Evolutionary conservation across 2,888 invertebrate species (phyloP), one percentile per base, ranked within the genome.

Genomic region (Ochropleura plecta): DNA sequence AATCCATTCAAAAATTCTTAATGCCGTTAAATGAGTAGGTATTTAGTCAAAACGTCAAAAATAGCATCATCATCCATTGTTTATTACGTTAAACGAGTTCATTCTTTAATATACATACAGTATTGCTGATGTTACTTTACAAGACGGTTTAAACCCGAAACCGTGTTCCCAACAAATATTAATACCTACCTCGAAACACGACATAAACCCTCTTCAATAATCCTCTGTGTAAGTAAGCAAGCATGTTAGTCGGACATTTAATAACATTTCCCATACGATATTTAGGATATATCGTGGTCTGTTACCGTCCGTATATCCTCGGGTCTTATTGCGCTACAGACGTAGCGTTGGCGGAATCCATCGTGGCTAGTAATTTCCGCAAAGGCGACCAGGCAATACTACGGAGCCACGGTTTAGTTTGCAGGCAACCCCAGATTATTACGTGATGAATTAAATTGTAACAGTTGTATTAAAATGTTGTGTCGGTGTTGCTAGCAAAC

Each of bases 361-460:
- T 87, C 82, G 87, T 87, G 88, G 88, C 89, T 85, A 88, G 91
- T 91, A 90, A 93, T 93, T 92, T 93, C 93, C 93, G 93, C 74
- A 78, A 79, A 71, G 53, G 70, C 75, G 78, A 80, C 80, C 84
- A 46, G 57, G 63, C 83, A 76, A 78, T 79, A 76, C 79, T 79
- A 42, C 44, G 74, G 66, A 3, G 44, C 20, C 30, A 80, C 76
- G 74, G 69, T 65, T 76, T 62, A 62, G 69, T 75, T 76, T 64
- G 60, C 70, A 77, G 67, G 63, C 42, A 71, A 77, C 65, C 78
- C 63, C 18, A 57, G 55, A 70, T 70, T 79, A 55, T 60, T 49
- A 20, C 53, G 20, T 18, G 30, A 53, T 70, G 8, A 18, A 66
- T 40, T 49, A 20, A 0, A 20, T 60, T 51, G 12, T 46, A 44